Evolutionary conservation across 2,888 invertebrate genomes (phyloP), one percentile per base, ranked within the genome.

Genomic region (Cosmorhoe ocellata): DNA sequence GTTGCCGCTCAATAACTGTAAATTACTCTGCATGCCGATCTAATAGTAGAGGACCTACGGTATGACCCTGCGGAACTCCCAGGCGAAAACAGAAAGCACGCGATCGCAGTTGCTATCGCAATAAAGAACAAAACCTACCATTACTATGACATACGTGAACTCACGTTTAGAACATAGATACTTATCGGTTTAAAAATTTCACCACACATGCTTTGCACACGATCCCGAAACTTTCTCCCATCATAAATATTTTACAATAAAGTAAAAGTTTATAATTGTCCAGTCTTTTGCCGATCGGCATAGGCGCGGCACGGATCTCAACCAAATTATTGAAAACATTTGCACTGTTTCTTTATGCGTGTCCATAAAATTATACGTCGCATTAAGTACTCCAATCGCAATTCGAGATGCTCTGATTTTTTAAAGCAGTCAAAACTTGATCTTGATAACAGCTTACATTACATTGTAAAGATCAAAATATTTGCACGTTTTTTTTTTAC

Each of bases 231-330:
- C 81, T 82, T 81, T 83, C 81, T 69, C 68, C 58, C 50, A 61
- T 64, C 62, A 64, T 63, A 59, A 62, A 68, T 72, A 73, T 74
- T 70, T 71, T 51, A 63, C 61, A 66, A 69, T 69, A 59, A 81
- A 79, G 80, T 80, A 79, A 81, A 81, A 81, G 79, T 81, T 71
- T 74, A 80, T 76, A 79, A 79, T 77, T 79, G 78, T 76, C 72
- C 72, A 66, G 42, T 18, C 18, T 31, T 67, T 65, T 69, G 65
- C 59, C 67, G 63, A 63, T 65, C 64, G 49, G 36, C 26, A 48
- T 54, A 62, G 62, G 62, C 51, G 59, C 51, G 59, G 56, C 58
- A 26, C 45, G 51, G 44, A 49, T 51, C 46, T 48, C 41, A 45
- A 52, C 40, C 45, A 27, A 44, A 39, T 47, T 54, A 56, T 47